Evolutionary conservation across 2,113 vertebrate species (phyloP), one percentile per base, ranked within the genome.

Genomic region (Crotalus viridis): DNA sequence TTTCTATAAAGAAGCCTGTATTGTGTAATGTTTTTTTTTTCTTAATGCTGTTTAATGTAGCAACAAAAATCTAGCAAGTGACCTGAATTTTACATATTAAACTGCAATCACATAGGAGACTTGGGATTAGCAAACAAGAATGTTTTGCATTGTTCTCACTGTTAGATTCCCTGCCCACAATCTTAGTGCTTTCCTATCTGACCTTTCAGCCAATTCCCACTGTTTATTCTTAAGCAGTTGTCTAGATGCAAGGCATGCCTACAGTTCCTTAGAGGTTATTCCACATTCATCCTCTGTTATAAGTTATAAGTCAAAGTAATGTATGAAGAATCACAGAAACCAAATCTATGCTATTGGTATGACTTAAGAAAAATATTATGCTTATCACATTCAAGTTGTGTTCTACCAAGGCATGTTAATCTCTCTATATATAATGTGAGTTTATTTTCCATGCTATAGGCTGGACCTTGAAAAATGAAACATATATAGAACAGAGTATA

Each of bases 11-110:
- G 92, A 94, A 95, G 90, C 69, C 92, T 88, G 91, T 94, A 91
- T 74, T 89, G 90, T 85, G 93, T 94, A 94, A 19, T 64, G 95
- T 39, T 96, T 96, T 92, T 94, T 96, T 90, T 94, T 93, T 12
- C 94, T 94, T 97, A 97, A 97, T 96, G 95, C 94, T 96, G 96
- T 95, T 97, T 97, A 97, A 97, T 97, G 97, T 97, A 97, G 95
- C 97, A 97, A 97, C 95, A 97, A 95, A 97, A 97, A 97, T 95
- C 97, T 97, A 96, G 97, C 97, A 97, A 97, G 96, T 97, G 97
- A 97, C 97, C 96, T 96, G 97, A 97, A 97, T 97, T 97, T 97
- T 96, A 95, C 95, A 97, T 95, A 97, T 97, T 96, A 97, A 94
- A 92, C 95, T 96, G 95, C 94, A 97, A 94, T 95, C 95, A 95